These are phyloP conservation scores for Pterostichus niger DNA, from an alignment of 2,888 invertebrate genomes.

Conservation along the genomic window DNA sequence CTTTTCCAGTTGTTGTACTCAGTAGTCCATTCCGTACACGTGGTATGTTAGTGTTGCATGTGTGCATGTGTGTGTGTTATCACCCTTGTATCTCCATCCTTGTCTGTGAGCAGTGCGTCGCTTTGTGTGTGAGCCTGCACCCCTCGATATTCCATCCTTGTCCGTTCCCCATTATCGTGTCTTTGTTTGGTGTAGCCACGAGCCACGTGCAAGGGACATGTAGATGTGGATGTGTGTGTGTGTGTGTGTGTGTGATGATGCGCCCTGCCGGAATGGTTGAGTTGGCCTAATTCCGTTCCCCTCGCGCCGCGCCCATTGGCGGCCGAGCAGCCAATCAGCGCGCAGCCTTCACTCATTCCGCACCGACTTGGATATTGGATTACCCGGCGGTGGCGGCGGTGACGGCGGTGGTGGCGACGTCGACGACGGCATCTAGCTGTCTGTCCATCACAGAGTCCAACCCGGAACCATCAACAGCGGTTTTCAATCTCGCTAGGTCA, in stretches of 20 bases:
- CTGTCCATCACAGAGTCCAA: not conserved
- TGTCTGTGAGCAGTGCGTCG: too few relatives aligned
- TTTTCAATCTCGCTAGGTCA: constrained; percentile 15
- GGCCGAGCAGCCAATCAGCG: constrained; percentile 23
- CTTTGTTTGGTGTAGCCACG: too few relatives aligned
- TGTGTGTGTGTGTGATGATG: constrained; percentile 14
- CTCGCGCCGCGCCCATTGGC: constrained; percentile 32
- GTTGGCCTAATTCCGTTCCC: constrained; percentile 28
- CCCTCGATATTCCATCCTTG: too few relatives aligned
- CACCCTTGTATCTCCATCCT: too few relatives aligned
- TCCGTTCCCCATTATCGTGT: too few relatives aligned
- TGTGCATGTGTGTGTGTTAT: too few relatives aligned
- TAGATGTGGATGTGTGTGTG: not conserved
- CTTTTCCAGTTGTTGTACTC: too few relatives aligned
- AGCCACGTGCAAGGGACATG: not conserved
- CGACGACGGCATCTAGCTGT: not conserved
- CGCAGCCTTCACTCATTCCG: constrained; percentile 32
- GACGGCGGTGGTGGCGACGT: not conserved
- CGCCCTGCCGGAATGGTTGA: constrained; percentile 32
- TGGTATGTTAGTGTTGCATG: too few relatives aligned
- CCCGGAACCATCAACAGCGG: not conserved
- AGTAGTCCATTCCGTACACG: too few relatives aligned
- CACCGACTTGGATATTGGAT: constrained; percentile 46
- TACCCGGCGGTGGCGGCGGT: constrained; percentile 16
- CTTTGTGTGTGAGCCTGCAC: too few relatives aligned